phyloP scores from a whole-genome alignment of 2,888 invertebrate species.

The Lycaena phlaeas region DNA sequence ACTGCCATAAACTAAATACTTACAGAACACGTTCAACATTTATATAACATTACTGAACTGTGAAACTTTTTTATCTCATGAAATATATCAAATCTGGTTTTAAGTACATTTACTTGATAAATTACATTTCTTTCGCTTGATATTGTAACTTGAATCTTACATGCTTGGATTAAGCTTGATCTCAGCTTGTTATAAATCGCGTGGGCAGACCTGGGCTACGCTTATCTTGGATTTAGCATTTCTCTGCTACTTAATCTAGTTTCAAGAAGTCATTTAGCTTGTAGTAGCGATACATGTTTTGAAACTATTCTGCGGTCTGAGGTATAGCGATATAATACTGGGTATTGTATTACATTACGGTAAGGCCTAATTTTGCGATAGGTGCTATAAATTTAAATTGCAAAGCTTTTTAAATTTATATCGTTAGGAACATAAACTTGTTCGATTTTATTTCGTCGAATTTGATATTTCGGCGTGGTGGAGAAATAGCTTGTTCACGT shows the following conservation, averaged over 20 bases:
- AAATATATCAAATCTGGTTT: constrained; percentile 5
- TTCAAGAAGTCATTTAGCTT: constrained; percentile 61
- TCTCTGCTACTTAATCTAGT: constrained; percentile 68
- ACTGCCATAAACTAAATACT: no score
- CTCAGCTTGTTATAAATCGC: constrained; percentile 15
- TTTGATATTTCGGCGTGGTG: no score
- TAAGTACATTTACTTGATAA: neutral
- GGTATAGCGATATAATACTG: constrained; percentile 17
- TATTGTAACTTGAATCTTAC: constrained; percentile 15
- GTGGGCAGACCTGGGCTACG: constrained; percentile 65
- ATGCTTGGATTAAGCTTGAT: neutral
- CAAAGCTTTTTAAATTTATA: no score
- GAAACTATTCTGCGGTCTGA: constrained; percentile 27
- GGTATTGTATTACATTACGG: constrained; percentile 16
- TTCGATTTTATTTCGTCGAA: no score
- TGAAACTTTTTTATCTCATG: neutral
- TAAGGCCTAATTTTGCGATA: neutral
- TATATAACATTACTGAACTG: no score
- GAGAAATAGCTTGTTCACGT: no score
- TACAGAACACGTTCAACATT: no score
- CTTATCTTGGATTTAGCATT: constrained; percentile 66
- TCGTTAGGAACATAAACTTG: no score
- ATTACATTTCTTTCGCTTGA: neutral
- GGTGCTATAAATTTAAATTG: neutral
- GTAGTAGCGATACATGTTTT: constrained; percentile 55